These are phyloP conservation scores for Ispidina lecontei DNA, from an alignment of 2,797 vertebrate genomes.

Conservation along the genomic window DNA sequence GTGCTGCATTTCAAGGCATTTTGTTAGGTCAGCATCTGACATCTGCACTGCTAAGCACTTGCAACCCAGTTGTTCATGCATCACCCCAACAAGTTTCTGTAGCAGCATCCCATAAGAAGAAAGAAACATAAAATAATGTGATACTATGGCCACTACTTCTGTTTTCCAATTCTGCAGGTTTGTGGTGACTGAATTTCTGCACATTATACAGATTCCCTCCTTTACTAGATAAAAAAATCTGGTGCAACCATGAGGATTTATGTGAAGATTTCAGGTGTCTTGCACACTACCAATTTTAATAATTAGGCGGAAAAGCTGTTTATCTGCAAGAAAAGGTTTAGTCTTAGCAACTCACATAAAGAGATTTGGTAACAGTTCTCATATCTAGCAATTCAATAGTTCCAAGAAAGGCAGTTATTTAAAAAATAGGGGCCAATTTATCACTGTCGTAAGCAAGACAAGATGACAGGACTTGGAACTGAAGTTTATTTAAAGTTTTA, in stretches of 20 bases:
- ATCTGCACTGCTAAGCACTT: slow-evolving; percentile 60
- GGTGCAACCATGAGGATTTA: neutral
- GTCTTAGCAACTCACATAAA: neutral
- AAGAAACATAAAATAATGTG: slow-evolving; percentile 46
- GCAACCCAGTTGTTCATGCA: slow-evolving; percentile 66
- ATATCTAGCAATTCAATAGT: neutral
- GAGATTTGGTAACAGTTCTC: neutral
- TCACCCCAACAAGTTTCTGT: slow-evolving; percentile 39
- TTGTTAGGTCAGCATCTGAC: slow-evolving; percentile 68
- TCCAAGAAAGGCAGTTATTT: slow-evolving; percentile 38
- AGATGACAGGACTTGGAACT: slow-evolving; percentile 72
- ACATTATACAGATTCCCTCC: neutral
- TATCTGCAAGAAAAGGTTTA: neutral
- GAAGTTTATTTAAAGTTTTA: slow-evolving; percentile 74
- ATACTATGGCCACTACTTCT: slow-evolving; percentile 69
- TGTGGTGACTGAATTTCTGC: neutral
- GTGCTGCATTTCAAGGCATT: slow-evolving; percentile 61
- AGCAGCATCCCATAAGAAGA: slow-evolving; percentile 60
- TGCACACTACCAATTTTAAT: neutral
- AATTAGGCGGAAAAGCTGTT: neutral
- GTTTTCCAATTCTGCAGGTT: neutral
- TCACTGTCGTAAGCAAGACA: slow-evolving; percentile 59
- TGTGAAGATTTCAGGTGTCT: neutral
- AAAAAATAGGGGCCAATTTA: slow-evolving; percentile 72
- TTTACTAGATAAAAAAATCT: neutral